Evolutionary conservation across 2,113 vertebrate species (phyloP), one percentile per base, ranked within the genome.

Genomic region (Scomber japonicus): DNA sequence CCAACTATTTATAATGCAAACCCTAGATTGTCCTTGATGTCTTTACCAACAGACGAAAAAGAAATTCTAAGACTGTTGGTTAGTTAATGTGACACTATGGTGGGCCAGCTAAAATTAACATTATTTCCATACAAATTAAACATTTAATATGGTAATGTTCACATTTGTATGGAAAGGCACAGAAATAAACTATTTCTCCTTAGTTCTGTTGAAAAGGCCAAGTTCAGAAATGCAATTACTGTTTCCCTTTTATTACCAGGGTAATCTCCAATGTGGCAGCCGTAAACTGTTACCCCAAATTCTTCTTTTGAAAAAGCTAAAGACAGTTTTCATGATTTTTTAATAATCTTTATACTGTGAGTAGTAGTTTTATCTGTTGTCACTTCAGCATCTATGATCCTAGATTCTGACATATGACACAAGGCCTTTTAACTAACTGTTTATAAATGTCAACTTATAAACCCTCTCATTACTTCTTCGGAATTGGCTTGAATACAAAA

Each of bases 381-480:
- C 45, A 14, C 49, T 30, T 55, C 12, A 27, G 71, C 40, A 59
- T 35, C 73, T 63, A 56, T 54, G 49, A 35, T 1, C 3, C 62
- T 59, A 44, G 30, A 60, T 63, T 67, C 44, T 61, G 21, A 62
- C 40, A 66, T 5, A 35, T 51, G 40, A 56, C 55, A 56, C 72
- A 75, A 15, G 44, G 53, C 44, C 13, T 73, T 76, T 71, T 27
- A 64, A 66, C 62, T 15, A 64, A 68, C 44, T 62, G 24, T 21
- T 63, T 67, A 64, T 46, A 76, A 79, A 66, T 53, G 44, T 70
- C 50, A 59, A 46, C 67, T 51, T 68, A 15, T 69, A 83, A 69
- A 55, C 45, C 45, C 61, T 76, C 15, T 63, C 40, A 48, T 71
- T 66, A 17, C 35, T 40, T 71, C 64, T 66, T 66, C 65, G 55